These are phyloP conservation scores for Anguilla rostrata DNA, from an alignment of 2,113 vertebrate genomes.

Conservation along the genomic window DNA sequence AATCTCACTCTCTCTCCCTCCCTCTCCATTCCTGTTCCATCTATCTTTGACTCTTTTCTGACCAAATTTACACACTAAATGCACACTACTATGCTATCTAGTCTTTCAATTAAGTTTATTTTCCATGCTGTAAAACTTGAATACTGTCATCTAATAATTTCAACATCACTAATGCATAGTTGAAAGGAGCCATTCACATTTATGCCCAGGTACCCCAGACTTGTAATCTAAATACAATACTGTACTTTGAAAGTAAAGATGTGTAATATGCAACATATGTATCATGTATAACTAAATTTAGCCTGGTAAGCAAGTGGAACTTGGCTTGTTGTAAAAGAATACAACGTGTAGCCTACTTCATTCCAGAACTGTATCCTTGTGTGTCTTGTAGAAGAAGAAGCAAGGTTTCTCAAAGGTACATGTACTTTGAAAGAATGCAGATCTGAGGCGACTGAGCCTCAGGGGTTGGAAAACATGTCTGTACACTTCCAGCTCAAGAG, in stretches of 20 bases:
- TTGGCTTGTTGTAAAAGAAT: neutral
- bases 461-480: slow-evolving; percentile 74
- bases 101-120: slow-evolving; percentile 47
- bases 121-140: slow-evolving; percentile 55
- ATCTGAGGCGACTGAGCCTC: slow-evolving; percentile 61
- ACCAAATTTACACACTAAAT: neutral
- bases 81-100: neutral
- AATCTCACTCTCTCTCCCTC: slow-evolving; percentile 42
- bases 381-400: slow-evolving; percentile 13
- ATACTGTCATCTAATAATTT: neutral
- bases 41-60: slow-evolving; percentile 26
- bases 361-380: neutral
- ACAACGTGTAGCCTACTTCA: neutral
- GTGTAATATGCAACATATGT: neutral
- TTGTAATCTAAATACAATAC: neutral
- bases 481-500: slow-evolving; percentile 66
- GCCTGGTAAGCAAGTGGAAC: neutral
- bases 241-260: neutral
- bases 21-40: slow-evolving; percentile 46
- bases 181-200: neutral
- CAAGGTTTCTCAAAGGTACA: slow-evolving; percentile 62
- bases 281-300: neutral
- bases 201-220: neutral
- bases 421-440: slow-evolving; percentile 75
- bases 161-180: too few relatives aligned